A percentile compares a stretch with the other conserved stretches of the same genome.
Evolutionary conservation across 2,113 vertebrate species (phyloP).

Genomic region (Ochotona curzoniae): DNA sequence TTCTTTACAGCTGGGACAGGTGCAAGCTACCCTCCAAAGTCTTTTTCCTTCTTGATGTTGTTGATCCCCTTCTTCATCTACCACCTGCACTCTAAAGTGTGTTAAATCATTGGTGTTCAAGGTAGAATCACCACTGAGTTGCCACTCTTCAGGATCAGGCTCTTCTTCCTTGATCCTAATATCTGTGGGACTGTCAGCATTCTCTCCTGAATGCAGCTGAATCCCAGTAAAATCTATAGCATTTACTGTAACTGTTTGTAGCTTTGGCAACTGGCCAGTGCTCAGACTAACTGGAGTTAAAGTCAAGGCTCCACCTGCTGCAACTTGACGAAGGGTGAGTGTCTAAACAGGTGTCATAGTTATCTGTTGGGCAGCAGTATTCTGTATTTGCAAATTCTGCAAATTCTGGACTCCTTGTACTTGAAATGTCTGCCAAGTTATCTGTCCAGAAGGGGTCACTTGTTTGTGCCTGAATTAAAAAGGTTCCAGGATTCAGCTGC

Average conservation of each 20-base stretch:
- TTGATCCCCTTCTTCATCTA: conserved; percentile 97
- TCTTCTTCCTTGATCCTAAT: conserved; percentile 99
- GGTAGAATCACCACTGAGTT: conserved; percentile 96
- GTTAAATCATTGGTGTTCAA: conserved; percentile 98
- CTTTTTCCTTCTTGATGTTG: conserved; percentile 96
- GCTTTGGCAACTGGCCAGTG: conserved; percentile 96
- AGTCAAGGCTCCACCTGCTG: conserved; percentile 90
- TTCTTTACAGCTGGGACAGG: conserved; percentile 99
- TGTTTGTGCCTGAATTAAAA: conserved; percentile 99
- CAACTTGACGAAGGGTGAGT: conserved; percentile 95
- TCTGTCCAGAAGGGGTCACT: conserved; percentile 97
- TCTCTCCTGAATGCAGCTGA: conserved; percentile 93
- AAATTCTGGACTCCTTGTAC: conserved; percentile 99
- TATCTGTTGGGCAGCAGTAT: conserved; percentile 96
- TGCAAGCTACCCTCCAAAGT: conserved; percentile 97
- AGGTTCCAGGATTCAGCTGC: conserved; percentile 97
- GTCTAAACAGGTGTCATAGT: conserved; percentile 98
- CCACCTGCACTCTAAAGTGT: conserved; percentile 94
- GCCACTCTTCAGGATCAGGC: conserved; percentile 98
- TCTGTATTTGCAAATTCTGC: conserved; percentile 98
- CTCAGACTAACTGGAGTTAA: conserved; percentile 93
- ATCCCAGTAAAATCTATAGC: conserved; percentile 93
- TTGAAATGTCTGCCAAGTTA: conserved; percentile 99
- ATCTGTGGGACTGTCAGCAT: conserved; percentile 93
- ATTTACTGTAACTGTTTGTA: conserved; percentile 98